Evolutionary conservation across 2,888 invertebrate species (phyloP).

Genomic region (Brenthis ino): DNA sequence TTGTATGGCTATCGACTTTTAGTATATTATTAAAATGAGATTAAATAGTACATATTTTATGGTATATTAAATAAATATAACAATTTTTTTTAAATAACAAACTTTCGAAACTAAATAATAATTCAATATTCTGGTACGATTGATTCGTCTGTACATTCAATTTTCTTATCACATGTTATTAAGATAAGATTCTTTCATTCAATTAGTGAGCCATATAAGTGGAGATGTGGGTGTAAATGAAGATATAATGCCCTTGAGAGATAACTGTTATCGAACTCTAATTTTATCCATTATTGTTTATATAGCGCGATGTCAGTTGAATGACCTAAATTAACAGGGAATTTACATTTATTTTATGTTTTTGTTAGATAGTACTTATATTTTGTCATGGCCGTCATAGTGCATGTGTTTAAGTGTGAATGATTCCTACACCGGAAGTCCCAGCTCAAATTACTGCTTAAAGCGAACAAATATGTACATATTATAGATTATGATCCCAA

Average conservation of each 20-base stretch:
- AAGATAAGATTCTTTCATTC: slow-evolving; percentile 31
- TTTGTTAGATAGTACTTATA: no score
- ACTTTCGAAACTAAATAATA: no score
- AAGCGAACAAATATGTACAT: no score
- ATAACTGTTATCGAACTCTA: slow-evolving; percentile 30
- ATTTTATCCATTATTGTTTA: slow-evolving; percentile 25
- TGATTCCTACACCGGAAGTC: no score
- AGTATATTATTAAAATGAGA: no score
- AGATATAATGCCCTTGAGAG: slow-evolving; percentile 33
- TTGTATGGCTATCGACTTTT: no score
- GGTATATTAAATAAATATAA: not conserved
- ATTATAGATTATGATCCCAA: no score
- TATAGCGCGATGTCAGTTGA: slow-evolving; percentile 2
- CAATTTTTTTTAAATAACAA: not conserved
- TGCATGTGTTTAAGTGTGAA: no score
- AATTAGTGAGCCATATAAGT: slow-evolving; percentile 28
- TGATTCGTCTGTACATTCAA: slow-evolving; percentile 12
- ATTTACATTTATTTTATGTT: not conserved
- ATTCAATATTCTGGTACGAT: not conserved
- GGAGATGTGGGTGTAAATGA: slow-evolving; percentile 25
- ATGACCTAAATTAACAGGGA: not conserved
- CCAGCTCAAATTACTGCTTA: no score
- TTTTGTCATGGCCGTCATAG: no score
- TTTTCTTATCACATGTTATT: slow-evolving; percentile 28
- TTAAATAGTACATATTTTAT: not conserved